These are phyloP conservation scores for Kryptolebias ocellatus DNA, from an alignment of 2,797 vertebrate species.

Conservation along the genomic window DNA sequence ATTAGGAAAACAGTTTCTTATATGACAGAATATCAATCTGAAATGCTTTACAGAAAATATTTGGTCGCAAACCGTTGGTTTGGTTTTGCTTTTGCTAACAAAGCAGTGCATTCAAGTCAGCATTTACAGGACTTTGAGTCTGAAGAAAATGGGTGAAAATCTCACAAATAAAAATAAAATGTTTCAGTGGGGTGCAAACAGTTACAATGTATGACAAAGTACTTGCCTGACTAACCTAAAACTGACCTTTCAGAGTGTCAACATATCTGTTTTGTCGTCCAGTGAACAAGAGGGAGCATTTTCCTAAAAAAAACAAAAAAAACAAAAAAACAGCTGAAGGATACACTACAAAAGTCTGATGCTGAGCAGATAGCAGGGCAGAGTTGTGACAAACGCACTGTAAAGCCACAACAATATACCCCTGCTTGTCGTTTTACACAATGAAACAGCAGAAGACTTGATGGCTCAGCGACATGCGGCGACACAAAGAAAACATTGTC, in stretches of 20 bases:
- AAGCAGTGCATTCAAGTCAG: too few relatives aligned
- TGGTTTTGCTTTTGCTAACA: too few relatives aligned
- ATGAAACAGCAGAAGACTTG: constrained; percentile 59
- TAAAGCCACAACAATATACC: constrained; percentile 25
- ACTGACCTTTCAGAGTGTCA: not conserved
- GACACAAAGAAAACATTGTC: constrained; percentile 68
- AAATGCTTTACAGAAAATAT: too few relatives aligned
- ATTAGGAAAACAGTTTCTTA: too few relatives aligned
- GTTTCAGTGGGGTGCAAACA: not conserved
- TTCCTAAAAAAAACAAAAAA: too few relatives aligned
- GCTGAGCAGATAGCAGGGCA: constrained; percentile 32
- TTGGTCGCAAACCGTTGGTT: too few relatives aligned
- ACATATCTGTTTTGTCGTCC: constrained; percentile 8
- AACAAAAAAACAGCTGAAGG: constrained; percentile 16
- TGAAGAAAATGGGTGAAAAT: not conserved
- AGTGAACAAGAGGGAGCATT: not conserved
- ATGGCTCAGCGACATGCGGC: constrained; percentile 52
- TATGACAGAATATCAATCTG: too few relatives aligned
- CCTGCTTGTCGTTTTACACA: constrained; percentile 42
- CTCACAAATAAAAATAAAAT: not conserved
- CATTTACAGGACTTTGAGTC: too few relatives aligned
- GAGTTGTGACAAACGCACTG: constrained; percentile 28
- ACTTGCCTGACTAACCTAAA: not conserved
- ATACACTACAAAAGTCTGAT: constrained; percentile 29
- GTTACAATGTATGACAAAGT: not conserved